phyloP scores from a whole-genome alignment of 1,140 invertebrate genomes.

The Heterodera carotae region DNA sequence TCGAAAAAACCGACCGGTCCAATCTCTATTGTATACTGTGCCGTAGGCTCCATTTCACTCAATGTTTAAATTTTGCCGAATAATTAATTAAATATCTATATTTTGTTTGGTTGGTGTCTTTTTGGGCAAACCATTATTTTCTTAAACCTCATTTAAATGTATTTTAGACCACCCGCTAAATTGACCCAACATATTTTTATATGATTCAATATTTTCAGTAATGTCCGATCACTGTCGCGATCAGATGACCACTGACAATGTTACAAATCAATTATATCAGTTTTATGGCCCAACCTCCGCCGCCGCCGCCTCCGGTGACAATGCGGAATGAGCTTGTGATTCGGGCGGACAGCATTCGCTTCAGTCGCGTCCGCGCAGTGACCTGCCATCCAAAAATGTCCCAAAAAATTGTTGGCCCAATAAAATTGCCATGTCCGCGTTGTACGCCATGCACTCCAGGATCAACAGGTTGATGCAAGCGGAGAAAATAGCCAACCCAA shows the following conservation, averaged over 20 bases:
- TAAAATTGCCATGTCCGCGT: constrained; percentile 48
- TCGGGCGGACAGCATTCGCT: background rate
- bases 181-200: too few species aligned
- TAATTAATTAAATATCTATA: too few species aligned
- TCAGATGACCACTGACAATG: background rate
- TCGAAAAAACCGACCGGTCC: too few species aligned
- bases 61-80: too few species aligned
- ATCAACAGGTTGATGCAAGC: constrained; percentile 96
- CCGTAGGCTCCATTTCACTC: too few species aligned
- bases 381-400: background rate
- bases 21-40: too few species aligned
- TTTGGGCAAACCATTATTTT: too few species aligned
- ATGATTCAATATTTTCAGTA: too few species aligned
- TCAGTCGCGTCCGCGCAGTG: constrained; percentile 13
- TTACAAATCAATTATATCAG: background rate
- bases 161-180: too few species aligned
- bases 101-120: too few species aligned
- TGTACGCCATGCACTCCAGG: constrained; percentile 59
- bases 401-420: background rate
- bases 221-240: background rate
- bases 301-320: constrained; percentile 6
- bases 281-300: background rate
- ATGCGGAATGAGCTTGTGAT: constrained; percentile 33
- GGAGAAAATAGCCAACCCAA: constrained; percentile 96
- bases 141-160: too few species aligned